Evolutionary conservation across 2,888 invertebrate species (phyloP), one percentile per base, ranked within the genome.

Genomic region (Byasa hedistus): DNA sequence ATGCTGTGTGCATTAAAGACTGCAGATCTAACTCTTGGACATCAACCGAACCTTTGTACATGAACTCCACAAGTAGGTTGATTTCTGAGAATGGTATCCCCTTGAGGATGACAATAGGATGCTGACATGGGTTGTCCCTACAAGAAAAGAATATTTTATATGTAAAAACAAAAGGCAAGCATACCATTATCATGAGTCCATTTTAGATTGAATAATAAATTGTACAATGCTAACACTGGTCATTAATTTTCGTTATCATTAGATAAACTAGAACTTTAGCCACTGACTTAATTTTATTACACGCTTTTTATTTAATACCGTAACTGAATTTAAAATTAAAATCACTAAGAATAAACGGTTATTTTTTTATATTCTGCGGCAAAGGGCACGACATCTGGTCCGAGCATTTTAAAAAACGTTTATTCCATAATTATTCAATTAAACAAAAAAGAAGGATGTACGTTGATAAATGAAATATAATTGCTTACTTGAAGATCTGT

Each of bases 1-100:
- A 94, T 0, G 95, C 94, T 44, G 95, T 93, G 75, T 94, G 94
- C 85, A 94, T 94, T 64, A 95, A 78, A 0, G 93, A 93, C 70
- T 94, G 93, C 44, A 95, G 82, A 74, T 93, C 93, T 72, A 94
- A 88, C 69, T 94, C 93, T 61, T 94, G 93, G 8, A 95, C 93
- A 75, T 95, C 94, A 68, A 95, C 94, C 2, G 93, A 94, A 0
- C 95, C 95, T 72, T 94, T 93, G 82, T 95, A 95, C 93, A 95
- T 95, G 71, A 95, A 94, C 79, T 95, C 94, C 69, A 95, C 87
- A 52, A 95, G 88, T 69, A 94, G 91, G 78, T 94, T 93, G 89
- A 95, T 94, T 82, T 94, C 94, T 62, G 93, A 93, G 75, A 93
- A 92, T 0, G 93, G 92, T 32, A 95, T 94, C 61, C 94, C 94